Conservation (phyloP, 2,113 vertebrate genomes). For the Dermatemys mawii region DNA sequence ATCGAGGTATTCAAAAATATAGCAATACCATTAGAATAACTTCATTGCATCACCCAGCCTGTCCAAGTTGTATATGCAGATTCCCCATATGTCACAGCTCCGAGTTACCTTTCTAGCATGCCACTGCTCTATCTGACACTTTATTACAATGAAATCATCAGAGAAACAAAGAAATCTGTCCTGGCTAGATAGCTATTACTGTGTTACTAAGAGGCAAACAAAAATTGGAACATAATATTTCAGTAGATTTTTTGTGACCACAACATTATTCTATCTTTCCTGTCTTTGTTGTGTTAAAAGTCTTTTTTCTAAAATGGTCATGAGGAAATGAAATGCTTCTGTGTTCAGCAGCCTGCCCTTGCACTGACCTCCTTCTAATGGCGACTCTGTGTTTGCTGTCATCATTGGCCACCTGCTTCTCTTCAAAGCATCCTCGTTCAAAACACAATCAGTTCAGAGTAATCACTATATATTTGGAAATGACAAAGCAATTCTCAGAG, state of each 20-base stretch:
- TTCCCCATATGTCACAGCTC: neutral
- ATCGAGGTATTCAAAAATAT: neutral
- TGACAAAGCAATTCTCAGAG: constrained; percentile 37
- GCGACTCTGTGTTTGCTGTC: neutral
- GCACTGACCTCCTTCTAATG: neutral
- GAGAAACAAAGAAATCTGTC: constrained; percentile 13
- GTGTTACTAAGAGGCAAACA: neutral
- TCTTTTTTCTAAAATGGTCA: neutral
- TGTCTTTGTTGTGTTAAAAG: neutral
- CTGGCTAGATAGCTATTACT: neutral
- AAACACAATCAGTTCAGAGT: neutral
- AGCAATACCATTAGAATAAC: neutral
- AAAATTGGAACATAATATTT: neutral
- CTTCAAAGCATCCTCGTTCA: constrained; percentile 28
- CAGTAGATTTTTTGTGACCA: neutral
- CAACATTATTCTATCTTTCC: neutral
- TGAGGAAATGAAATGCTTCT: neutral
- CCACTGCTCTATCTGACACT: neutral
- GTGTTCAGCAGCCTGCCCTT: neutral
- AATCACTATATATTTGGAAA: constrained; percentile 13
- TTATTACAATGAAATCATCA: neutral
- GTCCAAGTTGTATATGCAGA: neutral
- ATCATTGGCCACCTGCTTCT: constrained; percentile 8
- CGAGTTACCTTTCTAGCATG: neutral
- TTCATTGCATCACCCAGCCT: neutral